Evolutionary conservation across 2,888 invertebrate species (phyloP).

Genomic region (Muscina levida): DNA sequence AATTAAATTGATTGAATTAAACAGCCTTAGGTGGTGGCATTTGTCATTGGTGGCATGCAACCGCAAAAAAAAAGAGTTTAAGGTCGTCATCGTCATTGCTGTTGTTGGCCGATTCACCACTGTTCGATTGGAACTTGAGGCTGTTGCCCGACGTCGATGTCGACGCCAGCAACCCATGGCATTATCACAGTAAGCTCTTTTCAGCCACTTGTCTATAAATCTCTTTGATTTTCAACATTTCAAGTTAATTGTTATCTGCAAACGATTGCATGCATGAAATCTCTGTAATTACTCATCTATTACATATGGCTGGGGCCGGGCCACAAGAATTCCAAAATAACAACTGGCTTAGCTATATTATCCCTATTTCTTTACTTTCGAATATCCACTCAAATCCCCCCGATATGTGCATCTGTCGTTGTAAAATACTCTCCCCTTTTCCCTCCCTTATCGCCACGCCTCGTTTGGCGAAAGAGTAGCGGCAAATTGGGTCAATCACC

Average conservation of each 20-base stretch:
- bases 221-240: conserved; percentile 35
- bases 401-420: background rate
- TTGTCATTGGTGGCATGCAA: conserved; percentile 40
- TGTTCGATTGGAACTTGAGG: conserved; percentile 9
- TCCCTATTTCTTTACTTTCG: conserved; percentile 14
- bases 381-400: background rate
- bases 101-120: background rate
- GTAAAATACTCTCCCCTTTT: too few species aligned
- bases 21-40: conserved; percentile 43
- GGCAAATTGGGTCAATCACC: conserved; percentile 17
- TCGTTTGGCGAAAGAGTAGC: background rate
- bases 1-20: conserved; percentile 43
- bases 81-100: conserved; percentile 5
- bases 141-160: background rate
- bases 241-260: conserved; percentile 37
- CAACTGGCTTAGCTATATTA: background rate
- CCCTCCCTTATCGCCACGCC: too few species aligned
- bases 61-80: conserved; percentile 2
- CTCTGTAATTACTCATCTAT: conserved; percentile 26
- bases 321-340: conserved; percentile 23
- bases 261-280: conserved; percentile 27
- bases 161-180: too few species aligned
- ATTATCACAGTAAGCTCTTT: too few species aligned
- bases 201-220: conserved; percentile 6
- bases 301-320: background rate